Evolutionary conservation across 2,888 invertebrate genomes (phyloP).

Genomic region (Willowsia nigromaculata): DNA sequence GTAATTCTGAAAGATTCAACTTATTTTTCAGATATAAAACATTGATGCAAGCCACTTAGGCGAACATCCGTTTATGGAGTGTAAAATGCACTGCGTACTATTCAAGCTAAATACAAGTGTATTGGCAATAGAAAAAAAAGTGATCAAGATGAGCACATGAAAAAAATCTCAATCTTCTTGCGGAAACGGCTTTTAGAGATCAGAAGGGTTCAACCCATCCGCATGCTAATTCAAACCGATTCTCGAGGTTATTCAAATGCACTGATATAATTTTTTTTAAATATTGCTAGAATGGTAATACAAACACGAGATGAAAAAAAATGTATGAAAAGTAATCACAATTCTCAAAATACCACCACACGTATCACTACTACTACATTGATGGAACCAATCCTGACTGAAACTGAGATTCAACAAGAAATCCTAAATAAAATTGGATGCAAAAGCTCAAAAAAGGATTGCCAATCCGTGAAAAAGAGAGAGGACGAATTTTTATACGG

Average conservation of each 20-base stretch:
- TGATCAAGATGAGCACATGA: constrained; percentile 32
- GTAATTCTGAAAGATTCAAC: not conserved
- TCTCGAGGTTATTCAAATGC: not conserved
- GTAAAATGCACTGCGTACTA: constrained; percentile 11
- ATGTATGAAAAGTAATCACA: not conserved
- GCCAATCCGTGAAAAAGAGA: constrained; percentile 22
- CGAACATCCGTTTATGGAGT: constrained; percentile 21
- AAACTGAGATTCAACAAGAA: no score
- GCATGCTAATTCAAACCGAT: not conserved
- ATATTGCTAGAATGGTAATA: not conserved
- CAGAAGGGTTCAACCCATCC: constrained; percentile 64
- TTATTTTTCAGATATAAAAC: not conserved
- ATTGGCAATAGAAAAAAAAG: no score
- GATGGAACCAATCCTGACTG: no score
- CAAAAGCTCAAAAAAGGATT: constrained; percentile 4
- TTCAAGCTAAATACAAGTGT: no score
- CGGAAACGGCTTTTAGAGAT: constrained; percentile 57
- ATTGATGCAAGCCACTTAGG: constrained; percentile 7
- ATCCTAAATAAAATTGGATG: no score
- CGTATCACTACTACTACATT: no score
- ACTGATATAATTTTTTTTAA: constrained; percentile 6
- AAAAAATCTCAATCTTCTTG: constrained; percentile 34
- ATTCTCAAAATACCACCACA: no score
- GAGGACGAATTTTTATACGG: constrained; percentile 14
- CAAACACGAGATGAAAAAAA: not conserved